Conservation (phyloP, 92 coral and sea anemone species). For the Zoanthus sansibaricus region DNA sequence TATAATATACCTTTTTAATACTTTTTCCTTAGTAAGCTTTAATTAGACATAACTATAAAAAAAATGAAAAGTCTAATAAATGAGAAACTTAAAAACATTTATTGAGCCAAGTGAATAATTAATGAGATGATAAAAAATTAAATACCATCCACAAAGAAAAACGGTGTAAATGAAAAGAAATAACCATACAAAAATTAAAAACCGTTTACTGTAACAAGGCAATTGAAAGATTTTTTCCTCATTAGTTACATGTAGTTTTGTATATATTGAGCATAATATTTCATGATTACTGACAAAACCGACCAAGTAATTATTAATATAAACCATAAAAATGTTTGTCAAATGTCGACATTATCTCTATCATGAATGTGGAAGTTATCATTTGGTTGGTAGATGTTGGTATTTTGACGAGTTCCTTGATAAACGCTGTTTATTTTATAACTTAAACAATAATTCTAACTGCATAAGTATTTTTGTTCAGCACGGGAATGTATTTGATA, state of each 20-base stretch:
- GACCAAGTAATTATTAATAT: background rate
- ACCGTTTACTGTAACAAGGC: background rate
- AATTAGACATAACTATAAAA: background rate
- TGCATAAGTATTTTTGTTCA: background rate
- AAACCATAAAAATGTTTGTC: background rate
- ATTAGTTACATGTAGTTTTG: background rate
- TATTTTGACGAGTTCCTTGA: background rate
- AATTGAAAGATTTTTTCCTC: background rate
- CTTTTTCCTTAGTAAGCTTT: background rate
- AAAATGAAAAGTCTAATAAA: background rate
- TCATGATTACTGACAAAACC: background rate
- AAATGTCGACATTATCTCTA: background rate
- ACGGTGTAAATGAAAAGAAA: background rate
- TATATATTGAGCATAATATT: background rate
- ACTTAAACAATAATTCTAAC: background rate
- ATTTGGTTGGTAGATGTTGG: background rate
- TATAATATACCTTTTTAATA: background rate
- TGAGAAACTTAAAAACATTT: background rate
- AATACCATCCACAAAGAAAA: background rate
- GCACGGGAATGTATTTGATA: background rate
- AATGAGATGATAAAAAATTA: slow-evolving; percentile 1
- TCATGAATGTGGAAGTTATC: background rate
- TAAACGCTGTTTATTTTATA: background rate
- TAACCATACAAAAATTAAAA: background rate
- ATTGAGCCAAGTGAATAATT: slow-evolving; percentile 13